Conservation (phyloP, 2,888 invertebrate species). For the Lasioglossum villosulum region DNA sequence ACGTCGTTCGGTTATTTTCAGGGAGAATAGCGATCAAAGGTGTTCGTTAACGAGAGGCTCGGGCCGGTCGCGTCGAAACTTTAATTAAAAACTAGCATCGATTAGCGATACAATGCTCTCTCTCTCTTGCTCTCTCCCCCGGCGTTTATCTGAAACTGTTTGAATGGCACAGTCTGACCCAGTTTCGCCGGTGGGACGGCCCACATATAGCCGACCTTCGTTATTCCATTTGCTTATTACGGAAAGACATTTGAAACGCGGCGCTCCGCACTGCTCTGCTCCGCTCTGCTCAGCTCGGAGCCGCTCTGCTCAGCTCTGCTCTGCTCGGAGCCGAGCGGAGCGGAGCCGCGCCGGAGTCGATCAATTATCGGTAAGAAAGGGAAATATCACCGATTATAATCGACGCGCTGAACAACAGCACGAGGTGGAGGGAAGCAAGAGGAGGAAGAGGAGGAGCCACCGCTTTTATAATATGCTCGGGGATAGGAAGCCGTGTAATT, state of each 20-base stretch:
- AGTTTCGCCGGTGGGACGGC: constrained; percentile 7
- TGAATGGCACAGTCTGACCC: constrained; percentile 25
- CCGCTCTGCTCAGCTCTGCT: too few species aligned
- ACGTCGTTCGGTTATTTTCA: not conserved
- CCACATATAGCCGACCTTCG: constrained; percentile 32
- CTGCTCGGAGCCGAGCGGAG: not conserved
- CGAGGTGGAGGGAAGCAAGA: not conserved
- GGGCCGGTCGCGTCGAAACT: not conserved
- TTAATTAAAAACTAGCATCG: constrained; percentile 14
- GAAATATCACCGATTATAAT: constrained; percentile 35
- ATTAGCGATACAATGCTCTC: constrained; percentile 9
- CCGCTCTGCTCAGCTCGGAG: not conserved
- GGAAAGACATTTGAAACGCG: constrained; percentile 31
- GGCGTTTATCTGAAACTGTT: constrained; percentile 8
- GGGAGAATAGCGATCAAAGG: not conserved
- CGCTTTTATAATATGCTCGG: constrained; percentile 25
- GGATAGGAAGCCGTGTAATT: constrained; percentile 56
- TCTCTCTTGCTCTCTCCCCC: not conserved
- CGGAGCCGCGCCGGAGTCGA: constrained; percentile 3
- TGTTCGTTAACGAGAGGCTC: not conserved
- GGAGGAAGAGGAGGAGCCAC: not conserved
- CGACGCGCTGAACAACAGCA: not conserved
- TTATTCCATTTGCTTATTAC: constrained; percentile 35
- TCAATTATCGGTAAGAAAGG: constrained; percentile 38
- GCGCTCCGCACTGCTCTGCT: not conserved